Base-by-base conservation (phyloP, 2,888 invertebrate species). In the Bombylius discolor region DNA sequence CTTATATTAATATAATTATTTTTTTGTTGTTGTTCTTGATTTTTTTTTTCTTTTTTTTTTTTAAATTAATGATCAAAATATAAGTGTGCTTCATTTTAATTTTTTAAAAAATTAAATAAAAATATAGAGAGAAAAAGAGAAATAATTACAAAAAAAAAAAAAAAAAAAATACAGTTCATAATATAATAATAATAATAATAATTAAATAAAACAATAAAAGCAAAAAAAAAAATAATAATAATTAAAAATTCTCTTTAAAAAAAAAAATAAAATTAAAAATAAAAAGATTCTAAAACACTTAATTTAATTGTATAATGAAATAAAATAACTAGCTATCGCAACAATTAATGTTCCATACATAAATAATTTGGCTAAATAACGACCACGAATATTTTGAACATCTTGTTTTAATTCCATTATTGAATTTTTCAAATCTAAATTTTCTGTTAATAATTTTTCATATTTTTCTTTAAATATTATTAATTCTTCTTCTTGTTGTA, bases 381-480 rank as follows among this genome's bases (percentile, higher is more conserved):
- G 61, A 53, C 58, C 62, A 57, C 62, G 60, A 51, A 63, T 54
- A 52, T 62, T 61, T n/a, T 62, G 56, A 14, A 62, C 54, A 59
- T 68, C 65, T 5, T 62, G 61, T 56, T 66, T 65, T 8, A 73
- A 58, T 44, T 64, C 61, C 13, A 64, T 63, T 48, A 74, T 67
- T 63, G 72, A 68, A 32, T 66, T 65, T 57, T 69, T 70, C 34
- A 74, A 59, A 55, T 66, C 62, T 4, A 70, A 56, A 65, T 72
- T 73, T 58, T 67, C 68, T 9, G 59, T 64, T 58, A 68, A 69
- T 12, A 69, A 64, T 56, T 66, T 59, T 46, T 71, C 71, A 59
- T 71, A 65, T 50, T 68, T 68, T 57, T 74, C 73, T 62, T 74
- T 74, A 62, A 70, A 73, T 45, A 69, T 64, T 49, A 74, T 68